Evolutionary conservation across 2,113 vertebrate genomes (phyloP), one percentile per base, ranked within the genome.

Genomic region (Leucopternis melanops): DNA sequence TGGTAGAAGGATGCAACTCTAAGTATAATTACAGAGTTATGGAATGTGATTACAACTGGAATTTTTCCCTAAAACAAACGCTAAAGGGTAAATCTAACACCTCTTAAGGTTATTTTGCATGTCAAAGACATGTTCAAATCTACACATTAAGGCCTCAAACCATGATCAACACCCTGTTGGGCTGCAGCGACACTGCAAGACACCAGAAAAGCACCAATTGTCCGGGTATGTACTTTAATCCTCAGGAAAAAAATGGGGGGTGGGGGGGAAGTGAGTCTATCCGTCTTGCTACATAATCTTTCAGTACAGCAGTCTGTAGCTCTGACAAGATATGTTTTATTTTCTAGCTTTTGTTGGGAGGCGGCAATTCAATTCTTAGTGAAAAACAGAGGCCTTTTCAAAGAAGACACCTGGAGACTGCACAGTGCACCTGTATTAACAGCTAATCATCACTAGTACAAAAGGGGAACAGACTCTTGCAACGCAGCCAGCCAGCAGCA

Each of bases 371-470:
- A 81, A 29, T 65, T 57, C 75, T 74, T 67, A 1, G 1, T 52
- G 59, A 78, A 95, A 88, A 88, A 86, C 59, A 88, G 61, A 59
- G 52, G 75, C 36, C 34, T 62, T 81, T 93, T 63, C 88, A 94
- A 92, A 94, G 77, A 31, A 65, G 81, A 88, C 82, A 94, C 66
- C 88, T 85, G 75, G 62, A 93, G 75, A 66, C 78, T 89, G 81
- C 65, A 47, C 54, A 29, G 58, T 16, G 75, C 88, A 88, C 88
- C 88, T 73, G 82, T 90, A 92, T 77, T 67, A 91, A 65, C 55
- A 65, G 81, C 81, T 96, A 75, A 94, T 94, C 91, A 63, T 54
- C 82, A 2, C 63, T 22, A 25, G 65, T 13, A 69, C 20, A 59
- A 86, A 86, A 82, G 54, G 11, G 54, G 58, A 91, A 54, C 54